Conservation (phyloP, 2,888 invertebrate genomes). For the Synergus itoensis region DNA sequence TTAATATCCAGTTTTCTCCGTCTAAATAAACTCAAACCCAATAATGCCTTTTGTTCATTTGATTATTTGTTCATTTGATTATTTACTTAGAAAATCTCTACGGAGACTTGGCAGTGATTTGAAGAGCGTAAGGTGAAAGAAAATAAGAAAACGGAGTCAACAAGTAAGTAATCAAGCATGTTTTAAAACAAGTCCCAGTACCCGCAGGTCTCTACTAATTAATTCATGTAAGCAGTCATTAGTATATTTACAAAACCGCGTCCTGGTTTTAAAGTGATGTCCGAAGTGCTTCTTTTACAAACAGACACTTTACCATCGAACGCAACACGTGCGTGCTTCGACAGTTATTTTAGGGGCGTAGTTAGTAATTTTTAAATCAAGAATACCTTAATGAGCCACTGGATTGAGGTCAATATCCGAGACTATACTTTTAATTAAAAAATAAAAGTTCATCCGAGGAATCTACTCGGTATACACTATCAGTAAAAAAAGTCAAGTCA, state of each 20-base stretch:
- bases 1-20: too few relatives aligned
- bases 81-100: neutral
- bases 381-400: neutral
- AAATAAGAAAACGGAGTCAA: conserved; percentile 16
- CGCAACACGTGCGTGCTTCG: neutral
- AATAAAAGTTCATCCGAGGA: neutral
- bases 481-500: too few relatives aligned
- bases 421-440: neutral
- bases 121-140: neutral
- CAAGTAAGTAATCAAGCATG: conserved; percentile 23
- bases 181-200: conserved; percentile 22
- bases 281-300: conserved; percentile 29
- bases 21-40: too few relatives aligned
- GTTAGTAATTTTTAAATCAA: neutral
- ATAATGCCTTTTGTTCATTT: too few relatives aligned
- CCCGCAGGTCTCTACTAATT: conserved; percentile 9
- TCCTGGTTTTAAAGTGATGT: conserved; percentile 18
- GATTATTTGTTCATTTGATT: too few relatives aligned
- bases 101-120: neutral
- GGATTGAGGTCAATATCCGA: neutral
- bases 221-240: conserved; percentile 29
- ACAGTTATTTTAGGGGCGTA: conserved; percentile 25
- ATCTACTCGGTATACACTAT: too few relatives aligned
- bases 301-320: conserved; percentile 3
- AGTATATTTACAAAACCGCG: conserved; percentile 35